These are phyloP conservation scores for Drosophila azteca DNA, from an alignment of 1,140 invertebrate genomes.

Conservation along the genomic window DNA sequence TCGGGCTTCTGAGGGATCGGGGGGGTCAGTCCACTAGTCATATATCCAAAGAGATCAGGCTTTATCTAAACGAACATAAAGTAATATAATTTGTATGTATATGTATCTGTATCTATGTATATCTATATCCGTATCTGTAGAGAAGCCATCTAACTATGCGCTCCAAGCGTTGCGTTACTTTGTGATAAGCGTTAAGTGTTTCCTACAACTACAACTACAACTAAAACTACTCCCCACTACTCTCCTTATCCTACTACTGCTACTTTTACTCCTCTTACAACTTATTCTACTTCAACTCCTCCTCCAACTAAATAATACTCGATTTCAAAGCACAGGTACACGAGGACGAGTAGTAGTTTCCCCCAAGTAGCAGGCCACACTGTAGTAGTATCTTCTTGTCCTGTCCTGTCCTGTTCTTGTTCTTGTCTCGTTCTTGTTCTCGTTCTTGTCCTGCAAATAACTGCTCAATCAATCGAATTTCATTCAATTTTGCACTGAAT, in stretches of 20 bases:
- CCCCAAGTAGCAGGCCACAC: background rate
- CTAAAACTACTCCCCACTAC: background rate
- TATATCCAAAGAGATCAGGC: conserved; percentile 1
- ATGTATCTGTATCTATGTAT: background rate
- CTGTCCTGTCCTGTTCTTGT: too few species aligned
- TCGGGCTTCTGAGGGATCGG: conserved; percentile 69
- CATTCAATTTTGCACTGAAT: conserved; percentile 66
- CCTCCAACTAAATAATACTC: background rate
- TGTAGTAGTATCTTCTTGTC: background rate
- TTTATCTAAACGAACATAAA: conserved; percentile 6
- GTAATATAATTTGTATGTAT: too few species aligned
- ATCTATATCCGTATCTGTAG: conserved; percentile 36
- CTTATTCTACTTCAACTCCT: conserved; percentile 3
- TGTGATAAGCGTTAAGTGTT: conserved; percentile 81
- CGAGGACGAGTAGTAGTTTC: background rate
- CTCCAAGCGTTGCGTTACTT: conserved; percentile 77
- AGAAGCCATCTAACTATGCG: conserved; percentile 55
- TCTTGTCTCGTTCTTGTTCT: too few species aligned
- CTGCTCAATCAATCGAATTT: conserved; percentile 62
- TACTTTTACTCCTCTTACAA: conserved; percentile 28
- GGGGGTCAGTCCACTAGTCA: conserved; percentile 38
- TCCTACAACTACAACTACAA: conserved; percentile 12
- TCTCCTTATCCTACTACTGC: conserved; percentile 21
- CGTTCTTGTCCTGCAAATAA: too few species aligned
- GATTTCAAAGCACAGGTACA: background rate